Evolutionary conservation across 2,797 vertebrate genomes (phyloP).

Genomic region (Knipowitschia caucasica): DNA sequence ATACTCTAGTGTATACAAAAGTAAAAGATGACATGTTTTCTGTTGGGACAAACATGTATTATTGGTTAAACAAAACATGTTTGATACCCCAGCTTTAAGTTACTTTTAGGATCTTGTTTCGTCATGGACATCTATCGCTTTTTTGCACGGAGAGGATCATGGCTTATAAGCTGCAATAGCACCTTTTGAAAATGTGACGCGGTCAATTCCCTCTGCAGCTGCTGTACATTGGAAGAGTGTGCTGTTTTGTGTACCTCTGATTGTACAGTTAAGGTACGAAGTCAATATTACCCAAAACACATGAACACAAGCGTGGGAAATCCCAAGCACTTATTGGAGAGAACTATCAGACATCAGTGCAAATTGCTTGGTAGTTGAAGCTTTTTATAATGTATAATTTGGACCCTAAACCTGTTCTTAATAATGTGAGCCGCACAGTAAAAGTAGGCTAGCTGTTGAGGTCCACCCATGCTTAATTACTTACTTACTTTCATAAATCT

Average conservation of each 20-base stretch:
- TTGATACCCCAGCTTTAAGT: too few relatives aligned
- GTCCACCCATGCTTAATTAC: too few relatives aligned
- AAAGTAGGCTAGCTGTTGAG: not conserved
- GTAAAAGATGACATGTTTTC: too few relatives aligned
- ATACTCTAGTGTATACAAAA: too few relatives aligned
- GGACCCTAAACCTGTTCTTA: not conserved
- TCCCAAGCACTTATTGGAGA: constrained; percentile 15
- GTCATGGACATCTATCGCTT: too few relatives aligned
- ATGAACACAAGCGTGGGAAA: constrained; percentile 28
- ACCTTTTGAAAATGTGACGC: too few relatives aligned
- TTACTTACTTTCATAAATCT: not conserved
- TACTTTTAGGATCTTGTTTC: too few relatives aligned
- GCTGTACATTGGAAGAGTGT: not conserved
- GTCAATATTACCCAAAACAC: not conserved
- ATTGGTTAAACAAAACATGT: too few relatives aligned
- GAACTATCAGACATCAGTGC: not conserved
- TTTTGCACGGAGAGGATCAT: too few relatives aligned
- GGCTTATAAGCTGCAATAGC: not conserved
- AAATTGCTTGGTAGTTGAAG: not conserved
- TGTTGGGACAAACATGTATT: too few relatives aligned
- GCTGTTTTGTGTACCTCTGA: constrained; percentile 13
- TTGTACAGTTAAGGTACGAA: constrained; percentile 1
- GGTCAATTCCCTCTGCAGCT: not conserved
- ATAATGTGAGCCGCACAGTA: not conserved
- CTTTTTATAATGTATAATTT: not conserved